These are phyloP conservation scores for Tribolium castaneum DNA, from an alignment of 1,140 invertebrate species.

Conservation along the genomic window DNA sequence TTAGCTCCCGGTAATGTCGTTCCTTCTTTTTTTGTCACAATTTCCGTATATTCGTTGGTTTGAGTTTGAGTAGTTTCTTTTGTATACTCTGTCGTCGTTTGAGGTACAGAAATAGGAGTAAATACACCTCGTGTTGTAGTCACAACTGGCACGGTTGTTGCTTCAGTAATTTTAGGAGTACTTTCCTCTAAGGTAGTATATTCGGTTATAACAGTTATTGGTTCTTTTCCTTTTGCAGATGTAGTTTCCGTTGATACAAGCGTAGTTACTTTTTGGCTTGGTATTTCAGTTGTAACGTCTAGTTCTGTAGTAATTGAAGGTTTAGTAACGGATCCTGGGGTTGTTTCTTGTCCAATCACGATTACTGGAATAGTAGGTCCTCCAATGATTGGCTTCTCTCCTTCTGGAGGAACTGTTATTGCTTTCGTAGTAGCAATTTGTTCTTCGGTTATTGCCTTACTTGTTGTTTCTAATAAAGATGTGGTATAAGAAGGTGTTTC, in stretches of 20 bases:
- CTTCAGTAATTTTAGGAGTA: neutral
- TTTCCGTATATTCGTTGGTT: conserved; percentile 8
- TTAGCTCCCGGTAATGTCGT: conserved; percentile 1
- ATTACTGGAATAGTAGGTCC: neutral
- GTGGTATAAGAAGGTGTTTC: no score
- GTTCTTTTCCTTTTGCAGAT: neutral
- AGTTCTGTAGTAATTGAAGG: neutral
- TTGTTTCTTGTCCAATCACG: conserved; percentile 20
- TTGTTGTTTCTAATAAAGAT: neutral
- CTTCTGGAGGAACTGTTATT: neutral
- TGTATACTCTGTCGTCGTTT: neutral
- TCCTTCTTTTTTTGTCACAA: neutral
- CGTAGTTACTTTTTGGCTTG: neutral
- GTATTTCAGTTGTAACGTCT: neutral
- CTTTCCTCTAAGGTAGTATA: neutral
- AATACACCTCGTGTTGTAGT: neutral
- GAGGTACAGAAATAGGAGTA: neutral
- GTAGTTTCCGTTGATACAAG: neutral
- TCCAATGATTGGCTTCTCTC: neutral
- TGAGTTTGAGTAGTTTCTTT: conserved; percentile 20
- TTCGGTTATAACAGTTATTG: neutral
- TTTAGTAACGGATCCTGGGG: conserved; percentile 43
- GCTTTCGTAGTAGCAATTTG: neutral
- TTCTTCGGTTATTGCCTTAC: neutral
- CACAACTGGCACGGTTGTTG: neutral